These are phyloP conservation scores for Stenurella melanura DNA, from an alignment of 2,888 invertebrate genomes.

Conservation along the genomic window DNA sequence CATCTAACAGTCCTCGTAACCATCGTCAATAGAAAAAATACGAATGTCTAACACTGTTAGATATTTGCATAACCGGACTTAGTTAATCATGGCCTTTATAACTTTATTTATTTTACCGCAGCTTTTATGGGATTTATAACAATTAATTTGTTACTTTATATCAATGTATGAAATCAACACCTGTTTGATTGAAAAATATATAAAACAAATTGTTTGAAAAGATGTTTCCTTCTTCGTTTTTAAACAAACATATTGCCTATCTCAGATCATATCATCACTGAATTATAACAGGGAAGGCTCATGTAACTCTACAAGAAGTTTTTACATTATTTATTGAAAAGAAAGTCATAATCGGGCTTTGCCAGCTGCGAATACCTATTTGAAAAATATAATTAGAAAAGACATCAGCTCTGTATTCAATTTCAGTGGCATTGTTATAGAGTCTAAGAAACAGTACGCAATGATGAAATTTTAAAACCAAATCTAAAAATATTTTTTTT, in stretches of 20 bases:
- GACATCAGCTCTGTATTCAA: too few species aligned
- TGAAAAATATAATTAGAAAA: too few species aligned
- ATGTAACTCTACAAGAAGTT: not conserved
- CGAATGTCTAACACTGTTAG: not conserved
- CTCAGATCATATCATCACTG: not conserved
- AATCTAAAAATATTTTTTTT: too few species aligned
- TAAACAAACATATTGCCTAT: not conserved
- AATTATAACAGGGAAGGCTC: not conserved
- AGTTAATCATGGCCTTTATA: not conserved
- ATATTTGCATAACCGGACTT: slow-evolving; percentile 6
- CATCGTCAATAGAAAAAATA: not conserved
- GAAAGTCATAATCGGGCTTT: not conserved
- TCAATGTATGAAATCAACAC: not conserved
- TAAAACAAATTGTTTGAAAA: not conserved
- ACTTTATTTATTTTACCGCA: not conserved
- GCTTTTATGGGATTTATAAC: not conserved
- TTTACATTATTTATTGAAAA: not conserved
- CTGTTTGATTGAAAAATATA: not conserved
- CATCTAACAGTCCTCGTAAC: not conserved
- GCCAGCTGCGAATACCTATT: too few species aligned
- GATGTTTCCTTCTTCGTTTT: not conserved
- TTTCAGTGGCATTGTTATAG: too few species aligned
- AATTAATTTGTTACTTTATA: not conserved
- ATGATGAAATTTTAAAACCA: too few species aligned
- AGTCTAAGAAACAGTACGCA: too few species aligned